phyloP scores from a whole-genome alignment of 2,113 vertebrate species.

The Mungos mungo region DNA sequence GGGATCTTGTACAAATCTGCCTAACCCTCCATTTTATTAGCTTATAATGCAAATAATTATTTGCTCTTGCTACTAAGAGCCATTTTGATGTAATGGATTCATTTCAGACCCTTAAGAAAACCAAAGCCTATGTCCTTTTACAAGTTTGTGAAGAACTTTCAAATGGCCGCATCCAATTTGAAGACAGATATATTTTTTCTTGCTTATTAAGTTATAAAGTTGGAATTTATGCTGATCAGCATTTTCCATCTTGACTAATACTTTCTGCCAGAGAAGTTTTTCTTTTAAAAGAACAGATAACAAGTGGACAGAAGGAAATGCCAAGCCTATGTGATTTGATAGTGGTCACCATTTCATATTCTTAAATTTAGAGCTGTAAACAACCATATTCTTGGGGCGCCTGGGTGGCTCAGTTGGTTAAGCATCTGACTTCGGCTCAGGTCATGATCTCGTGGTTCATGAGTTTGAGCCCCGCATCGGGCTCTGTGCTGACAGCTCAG shows the following conservation, averaged over 20 bases:
- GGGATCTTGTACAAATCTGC: conserved; percentile 63
- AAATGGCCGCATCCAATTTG: not conserved
- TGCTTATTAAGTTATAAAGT: conserved; percentile 44
- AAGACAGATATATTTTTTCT: not conserved
- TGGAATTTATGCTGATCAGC: conserved; percentile 9
- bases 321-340: not conserved
- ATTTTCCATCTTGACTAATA: conserved; percentile 24
- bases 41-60: conserved; percentile 66
- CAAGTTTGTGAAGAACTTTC: conserved; percentile 49
- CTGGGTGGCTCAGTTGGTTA: no score
- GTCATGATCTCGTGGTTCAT: no score
- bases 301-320: conserved; percentile 23
- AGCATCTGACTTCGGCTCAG: no score
- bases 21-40: conserved; percentile 50
- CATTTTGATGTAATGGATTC: conserved; percentile 59
- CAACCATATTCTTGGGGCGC: not conserved
- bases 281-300: not conserved
- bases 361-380: conserved; percentile 25
- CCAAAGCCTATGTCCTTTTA: not conserved
- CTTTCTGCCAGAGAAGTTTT: not conserved
- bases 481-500: no score
- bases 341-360: not conserved
- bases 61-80: conserved; percentile 39
- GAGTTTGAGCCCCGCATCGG: no score
- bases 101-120: conserved; percentile 58